Conservation (phyloP, 2,113 vertebrate genomes). For the Strix uralensis region DNA sequence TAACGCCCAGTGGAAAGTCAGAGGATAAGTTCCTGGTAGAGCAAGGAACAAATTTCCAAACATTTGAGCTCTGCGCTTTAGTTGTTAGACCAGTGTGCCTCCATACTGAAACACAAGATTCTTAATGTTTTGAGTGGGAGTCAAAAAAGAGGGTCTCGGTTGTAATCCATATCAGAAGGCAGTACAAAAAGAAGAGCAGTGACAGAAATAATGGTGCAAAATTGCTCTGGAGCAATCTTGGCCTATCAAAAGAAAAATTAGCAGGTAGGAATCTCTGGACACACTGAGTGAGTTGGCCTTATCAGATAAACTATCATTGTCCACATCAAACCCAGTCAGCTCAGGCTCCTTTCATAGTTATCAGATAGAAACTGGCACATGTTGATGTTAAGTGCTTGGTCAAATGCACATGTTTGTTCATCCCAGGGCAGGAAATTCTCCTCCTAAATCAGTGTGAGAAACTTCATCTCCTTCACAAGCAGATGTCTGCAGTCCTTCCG, state of each 20-base stretch:
- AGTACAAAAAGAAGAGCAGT: background rate
- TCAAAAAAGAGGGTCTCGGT: background rate
- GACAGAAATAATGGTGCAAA: background rate
- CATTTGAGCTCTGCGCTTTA: background rate
- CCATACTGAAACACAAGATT: background rate
- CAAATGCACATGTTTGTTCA: background rate
- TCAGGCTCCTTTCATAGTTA: background rate
- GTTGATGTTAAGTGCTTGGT: background rate
- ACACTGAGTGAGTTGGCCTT: background rate
- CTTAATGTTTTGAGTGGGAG: background rate
- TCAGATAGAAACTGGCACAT: background rate
- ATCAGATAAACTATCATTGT: background rate
- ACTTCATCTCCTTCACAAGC: background rate
- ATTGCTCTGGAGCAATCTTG: background rate
- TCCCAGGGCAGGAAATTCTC: background rate
- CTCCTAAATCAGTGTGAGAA: background rate
- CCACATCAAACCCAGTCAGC: background rate
- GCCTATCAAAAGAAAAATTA: background rate
- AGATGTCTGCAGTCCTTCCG: background rate
- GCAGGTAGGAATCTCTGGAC: background rate
- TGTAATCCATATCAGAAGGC: background rate
- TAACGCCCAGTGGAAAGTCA: background rate
- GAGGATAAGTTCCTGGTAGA: background rate
- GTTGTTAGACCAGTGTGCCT: background rate
- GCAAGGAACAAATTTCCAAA: background rate